Base-by-base conservation (phyloP, 2,797 vertebrate species). In the Rhinichthys osculus region DNA sequence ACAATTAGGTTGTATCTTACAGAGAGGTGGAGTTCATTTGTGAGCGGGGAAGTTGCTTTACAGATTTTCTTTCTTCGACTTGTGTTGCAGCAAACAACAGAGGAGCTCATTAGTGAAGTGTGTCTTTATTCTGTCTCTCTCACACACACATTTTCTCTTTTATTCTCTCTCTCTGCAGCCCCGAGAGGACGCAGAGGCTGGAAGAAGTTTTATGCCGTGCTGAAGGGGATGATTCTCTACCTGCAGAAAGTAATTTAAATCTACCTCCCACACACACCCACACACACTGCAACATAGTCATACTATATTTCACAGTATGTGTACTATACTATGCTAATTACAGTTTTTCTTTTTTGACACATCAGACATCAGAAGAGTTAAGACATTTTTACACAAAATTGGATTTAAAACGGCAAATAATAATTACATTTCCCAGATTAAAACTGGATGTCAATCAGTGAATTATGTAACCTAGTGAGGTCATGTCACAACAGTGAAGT, bases 171-270 rank as follows among this genome's bases (percentile, higher is more conserved):
- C 82, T 90, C 81, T 91, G 27, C 87, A 99, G 98, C 98, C 40
- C 98, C 98, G 4, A 96, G 97, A 92, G 98, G 98, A 92, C 97
- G 97, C 66, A 95, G 98, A 89, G 98, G 98, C 81, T 99, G 98
- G 98, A 99, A 99, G 95, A 98, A 98, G 92, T 99, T 99, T 94
- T 99, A 99, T 80, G 98, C 98, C 7, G 98, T 99, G 90, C 96
- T 99, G 89, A 99, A 99, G 93, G 98, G 98, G 90, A 99, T 98
- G 90, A 95, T 99, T 93, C 92, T 99, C 83, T 99, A 99, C 93
- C 96, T 99, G 88, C 98, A 99, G 92, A 99, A 99, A 97, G 98
- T 98, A 96, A 91, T 40, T 47, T 87, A 91, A 90, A 81, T 13
- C 90, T 85, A 78, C 90, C 88, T 88, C 84, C 87, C 44, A 82